Percentiles rank a stretch among this genome's conserved stretches.
Conservation (phyloP, 2,113 vertebrate genomes). For the Cavia porcellus region DNA sequence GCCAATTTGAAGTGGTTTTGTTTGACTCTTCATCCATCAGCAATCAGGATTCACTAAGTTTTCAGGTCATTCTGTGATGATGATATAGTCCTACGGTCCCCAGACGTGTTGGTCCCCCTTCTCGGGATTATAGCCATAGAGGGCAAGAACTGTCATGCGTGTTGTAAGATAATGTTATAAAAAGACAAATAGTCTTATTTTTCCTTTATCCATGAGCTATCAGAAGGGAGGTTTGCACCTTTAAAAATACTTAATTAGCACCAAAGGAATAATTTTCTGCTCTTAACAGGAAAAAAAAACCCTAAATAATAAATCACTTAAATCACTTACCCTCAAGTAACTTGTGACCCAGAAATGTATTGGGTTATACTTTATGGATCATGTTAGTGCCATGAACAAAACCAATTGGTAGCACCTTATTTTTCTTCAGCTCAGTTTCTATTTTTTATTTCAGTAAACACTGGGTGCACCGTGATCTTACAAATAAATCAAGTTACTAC, state of each 20-base stretch:
- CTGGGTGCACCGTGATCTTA: background rate
- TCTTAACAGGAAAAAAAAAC: slow-evolving; percentile 17
- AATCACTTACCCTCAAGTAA: background rate
- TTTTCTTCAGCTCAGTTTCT: slow-evolving; percentile 29
- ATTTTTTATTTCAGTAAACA: background rate
- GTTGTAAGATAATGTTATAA: background rate
- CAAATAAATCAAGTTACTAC: background rate
- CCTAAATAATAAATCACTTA: background rate
- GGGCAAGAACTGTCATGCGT: background rate
- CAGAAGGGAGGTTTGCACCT: background rate
- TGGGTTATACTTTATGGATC: background rate
- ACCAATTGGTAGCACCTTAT: background rate
- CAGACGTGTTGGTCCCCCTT: background rate
- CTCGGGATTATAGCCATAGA: background rate
- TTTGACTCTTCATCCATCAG: background rate
- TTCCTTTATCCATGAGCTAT: background rate
- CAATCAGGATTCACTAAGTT: background rate
- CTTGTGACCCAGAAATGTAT: background rate
- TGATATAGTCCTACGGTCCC: fast-evolving
- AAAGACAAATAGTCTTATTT: background rate
- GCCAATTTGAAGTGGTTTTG: background rate
- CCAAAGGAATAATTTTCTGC: background rate
- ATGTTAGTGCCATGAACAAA: background rate
- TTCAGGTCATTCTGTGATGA: background rate
- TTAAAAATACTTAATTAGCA: background rate